A percentile compares a stretch with the other conserved stretches of the same genome.
Evolutionary conservation across 2,797 vertebrate genomes (phyloP).

Genomic region (Scolopax rusticola): DNA sequence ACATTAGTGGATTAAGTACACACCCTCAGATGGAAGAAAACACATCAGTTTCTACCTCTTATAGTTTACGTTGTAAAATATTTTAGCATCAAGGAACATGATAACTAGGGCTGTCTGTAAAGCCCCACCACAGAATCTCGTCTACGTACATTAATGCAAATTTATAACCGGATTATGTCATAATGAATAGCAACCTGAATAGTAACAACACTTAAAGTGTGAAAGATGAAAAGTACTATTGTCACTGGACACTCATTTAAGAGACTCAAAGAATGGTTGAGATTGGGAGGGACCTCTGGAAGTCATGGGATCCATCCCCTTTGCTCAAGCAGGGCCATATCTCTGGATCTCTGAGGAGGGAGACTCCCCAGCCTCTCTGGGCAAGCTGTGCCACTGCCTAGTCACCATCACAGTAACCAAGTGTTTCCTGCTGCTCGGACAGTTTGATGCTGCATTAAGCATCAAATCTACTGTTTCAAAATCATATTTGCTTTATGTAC

Average conservation of each 20-base stretch:
- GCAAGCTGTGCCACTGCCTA: not conserved
- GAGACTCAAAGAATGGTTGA: not conserved
- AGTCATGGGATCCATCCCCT: not conserved
- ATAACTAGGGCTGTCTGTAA: not conserved
- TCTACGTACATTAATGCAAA: not conserved
- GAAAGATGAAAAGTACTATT: not conserved
- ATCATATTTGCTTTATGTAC: not conserved
- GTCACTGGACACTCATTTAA: not conserved
- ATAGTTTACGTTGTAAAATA: not conserved
- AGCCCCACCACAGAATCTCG: not conserved
- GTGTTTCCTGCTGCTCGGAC: not conserved
- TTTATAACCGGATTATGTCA: not conserved
- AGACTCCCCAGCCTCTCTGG: not conserved
- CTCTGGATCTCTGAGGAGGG: not conserved
- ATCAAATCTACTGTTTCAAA: not conserved
- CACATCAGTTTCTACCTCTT: not conserved
- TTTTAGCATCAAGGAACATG: not conserved
- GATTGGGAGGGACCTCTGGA: not conserved
- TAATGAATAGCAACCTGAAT: not conserved
- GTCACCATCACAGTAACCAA: not conserved
- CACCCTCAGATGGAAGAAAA: not conserved
- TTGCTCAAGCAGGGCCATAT: not conserved
- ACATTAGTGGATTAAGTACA: not conserved
- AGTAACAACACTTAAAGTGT: not conserved
- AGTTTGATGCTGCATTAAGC: not conserved